Evolutionary conservation across 2,888 invertebrate genomes (phyloP).

Genomic region (Acrocyrtus sp.): DNA sequence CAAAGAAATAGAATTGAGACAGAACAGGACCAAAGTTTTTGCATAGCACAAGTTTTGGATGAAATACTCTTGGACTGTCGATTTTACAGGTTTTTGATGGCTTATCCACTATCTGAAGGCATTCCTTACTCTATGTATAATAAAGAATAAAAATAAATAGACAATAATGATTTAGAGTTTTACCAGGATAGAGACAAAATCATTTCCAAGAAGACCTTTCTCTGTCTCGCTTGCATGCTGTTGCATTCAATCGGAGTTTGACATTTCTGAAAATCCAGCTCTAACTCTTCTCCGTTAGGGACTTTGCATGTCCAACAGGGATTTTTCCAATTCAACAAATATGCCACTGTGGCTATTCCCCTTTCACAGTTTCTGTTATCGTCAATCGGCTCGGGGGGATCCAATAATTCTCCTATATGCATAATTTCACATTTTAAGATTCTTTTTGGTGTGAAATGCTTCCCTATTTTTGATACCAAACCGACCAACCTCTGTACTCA

Average conservation of each 20-base stretch:
- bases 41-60: slow-evolving; percentile 27
- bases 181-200: neutral
- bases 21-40: slow-evolving; percentile 40
- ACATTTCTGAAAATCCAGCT: slow-evolving; percentile 24
- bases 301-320: slow-evolving; percentile 29
- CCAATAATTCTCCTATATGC: too few relatives aligned
- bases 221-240: slow-evolving; percentile 4
- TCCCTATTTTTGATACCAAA: too few relatives aligned
- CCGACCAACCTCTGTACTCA: too few relatives aligned
- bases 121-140: slow-evolving; percentile 15
- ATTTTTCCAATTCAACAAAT: too few relatives aligned
- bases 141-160: too few relatives aligned
- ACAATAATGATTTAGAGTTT: too few relatives aligned
- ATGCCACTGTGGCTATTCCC: neutral
- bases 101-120: neutral
- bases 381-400: too few relatives aligned
- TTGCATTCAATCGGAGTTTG: slow-evolving; percentile 10
- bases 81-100: neutral
- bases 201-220: slow-evolving; percentile 8
- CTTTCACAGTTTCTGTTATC: slow-evolving; percentile 4
- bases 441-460: too few relatives aligned
- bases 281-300: slow-evolving; percentile 14
- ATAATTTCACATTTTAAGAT: too few relatives aligned
- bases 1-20: slow-evolving; percentile 29
- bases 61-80: neutral